Evolutionary conservation across 2,888 invertebrate genomes (phyloP), one percentile per base, ranked within the genome.

Genomic region (Teinopalpus imperialis): DNA sequence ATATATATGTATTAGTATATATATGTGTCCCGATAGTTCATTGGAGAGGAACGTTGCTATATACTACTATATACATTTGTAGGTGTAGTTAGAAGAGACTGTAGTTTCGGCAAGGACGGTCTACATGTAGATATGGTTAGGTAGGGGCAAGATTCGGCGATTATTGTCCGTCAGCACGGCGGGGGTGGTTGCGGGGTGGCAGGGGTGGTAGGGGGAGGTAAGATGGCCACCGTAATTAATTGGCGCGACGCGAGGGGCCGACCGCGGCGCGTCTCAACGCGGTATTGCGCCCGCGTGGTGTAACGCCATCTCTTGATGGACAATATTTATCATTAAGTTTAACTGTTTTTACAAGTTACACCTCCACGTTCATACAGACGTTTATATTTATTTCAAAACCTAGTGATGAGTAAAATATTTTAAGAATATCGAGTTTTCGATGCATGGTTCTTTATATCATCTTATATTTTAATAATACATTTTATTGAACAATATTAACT

Each of bases 151-250:
- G 81, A 79, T 81, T 80, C 74, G 71, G 83, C 85, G 85, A 85
- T 87, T 80, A 87, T 87, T 85, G 86, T 85, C 85, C 83, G 85
- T 78, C 80, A 83, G 81, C 71, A 54, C 56, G 58, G 61, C 56
- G 59, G 63, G 53, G 49, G 50, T 59, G 52, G 59, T 54, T 57
- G 61, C 69, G 52, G 48, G 52, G 42, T 54, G 53, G 61, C 16
- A 4, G 61, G 42, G 50, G 46, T 12, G 42, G 48, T 37, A 43
- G 49, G 49, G 63, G 66, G 64, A 74, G 77, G 70, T 82, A 87
- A 87, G 86, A 87, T 82, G 85, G 86, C 86, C 86, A 81, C 87
- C 87, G 83, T 87, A 87, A 87, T 87, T 87, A 87, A 87, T 87
- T 87, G 87, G 85, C 83, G 82, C 85, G 83, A 87, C 87, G 86